Base-by-base conservation (phyloP, 1,140 invertebrate species). In the Scaptomyza pallida region DNA sequence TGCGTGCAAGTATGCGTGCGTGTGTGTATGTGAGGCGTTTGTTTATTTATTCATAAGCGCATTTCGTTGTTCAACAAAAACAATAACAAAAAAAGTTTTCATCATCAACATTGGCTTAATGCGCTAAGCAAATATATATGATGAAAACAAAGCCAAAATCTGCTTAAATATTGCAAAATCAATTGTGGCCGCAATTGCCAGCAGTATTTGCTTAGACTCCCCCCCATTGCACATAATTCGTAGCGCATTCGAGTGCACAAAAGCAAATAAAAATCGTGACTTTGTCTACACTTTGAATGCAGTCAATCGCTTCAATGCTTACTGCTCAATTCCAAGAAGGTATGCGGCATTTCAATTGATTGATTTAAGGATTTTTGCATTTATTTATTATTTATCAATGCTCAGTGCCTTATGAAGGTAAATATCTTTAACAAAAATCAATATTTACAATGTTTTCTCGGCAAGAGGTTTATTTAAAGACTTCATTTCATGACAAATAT, bases 41-140 rank as follows among this genome's bases (percentile, higher is more conserved):
- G 61, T 60, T 86, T 77, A 73, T 81, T 86, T 88, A 85, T 85
- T 86, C 81, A 78, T 81, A 81, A 85, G 73, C 70, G 67, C 60
- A 51, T 68, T 67, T 60, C 48, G 45, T 61, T 67, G 21, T 55
- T 73, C 45, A 76, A 76, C 52, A 57, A 59, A 30, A 30, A 8
- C 8, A 72, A 55, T 80, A 76, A 76, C 52, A 57, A 59, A 30
- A 30, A 8, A 30, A 72, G 59, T 80, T 67, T 59, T 51, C 43
- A 37, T n/a, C 54, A 52, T 52, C 50, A 59, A 45, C 50, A 48
- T 68, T 54, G 48, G 9, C 21, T 17, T 50, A 57, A 59, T 59
- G 44, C 44, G 23, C 51, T 19, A 47, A 41, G 35, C 60, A 56
- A 64, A 56, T 51, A 50, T 51, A 64, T 23, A 51, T 8, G 33